Evolutionary conservation across 37 sponge, comb jelly and placozoan genomes (phyloP).

Genomic region (Haliclona indistincta): DNA sequence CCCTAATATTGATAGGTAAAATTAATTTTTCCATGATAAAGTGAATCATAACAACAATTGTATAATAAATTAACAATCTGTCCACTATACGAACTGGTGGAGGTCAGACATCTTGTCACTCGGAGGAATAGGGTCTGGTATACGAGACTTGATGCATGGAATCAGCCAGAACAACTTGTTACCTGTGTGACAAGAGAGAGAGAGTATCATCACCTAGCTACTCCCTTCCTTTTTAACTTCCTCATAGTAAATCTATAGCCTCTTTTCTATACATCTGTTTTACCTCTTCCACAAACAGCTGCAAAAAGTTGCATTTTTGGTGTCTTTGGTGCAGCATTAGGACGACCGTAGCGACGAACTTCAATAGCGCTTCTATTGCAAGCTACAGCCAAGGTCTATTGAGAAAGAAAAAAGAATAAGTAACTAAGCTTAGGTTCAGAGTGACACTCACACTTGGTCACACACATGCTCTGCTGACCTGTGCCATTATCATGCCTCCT

Average conservation of each 20-base stretch:
- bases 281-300: constrained; percentile 72
- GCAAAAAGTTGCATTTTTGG: constrained; percentile 19
- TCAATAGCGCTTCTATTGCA: constrained; percentile 73
- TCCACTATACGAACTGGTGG: not conserved
- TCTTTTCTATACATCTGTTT: too few relatives aligned
- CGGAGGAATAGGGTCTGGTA: constrained; percentile 69
- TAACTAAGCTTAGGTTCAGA: not conserved
- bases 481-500: constrained; percentile 52
- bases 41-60: not conserved
- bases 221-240: not conserved
- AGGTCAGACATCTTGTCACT: constrained; percentile 15
- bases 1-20: too few relatives aligned
- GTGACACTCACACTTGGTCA: not conserved
- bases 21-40: not conserved
- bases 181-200: constrained; percentile 11
- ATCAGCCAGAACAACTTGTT: constrained; percentile 54
- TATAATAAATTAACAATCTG: not conserved
- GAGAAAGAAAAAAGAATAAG: not conserved
- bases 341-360: constrained; percentile 47
- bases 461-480: constrained; percentile 34
- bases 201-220: not conserved
- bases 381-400: constrained; percentile 43
- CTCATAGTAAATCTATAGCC: too few relatives aligned
- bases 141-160: constrained; percentile 46
- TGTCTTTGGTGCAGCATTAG: constrained; percentile 34